Base-by-base conservation (phyloP, 2,797 vertebrate genomes). In the Simalia tracyae region DNA sequence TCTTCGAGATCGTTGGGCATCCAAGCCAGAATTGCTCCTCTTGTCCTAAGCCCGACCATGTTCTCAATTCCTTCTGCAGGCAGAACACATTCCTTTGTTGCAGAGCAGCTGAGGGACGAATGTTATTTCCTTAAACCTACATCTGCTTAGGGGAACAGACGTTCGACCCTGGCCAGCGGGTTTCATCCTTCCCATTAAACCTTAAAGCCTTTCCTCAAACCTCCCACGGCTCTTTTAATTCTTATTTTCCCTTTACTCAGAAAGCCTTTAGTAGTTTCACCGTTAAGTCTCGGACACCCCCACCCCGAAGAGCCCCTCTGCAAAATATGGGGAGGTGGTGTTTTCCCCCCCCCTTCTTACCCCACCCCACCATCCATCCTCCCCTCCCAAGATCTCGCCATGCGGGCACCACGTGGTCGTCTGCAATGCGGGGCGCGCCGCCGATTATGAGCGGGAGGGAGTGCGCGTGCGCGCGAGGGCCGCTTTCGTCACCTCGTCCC, bases 391-490 rank as follows among this genome's bases (percentile, higher is more conserved):
- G 54, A 1, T 2, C 1, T 46, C 8, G 31, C 92, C 92, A 92
- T 81, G 92, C 57, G 88, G 92, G 46, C 12, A 92, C 92, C 92
- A 92, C 92, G 92, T 90, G 92, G 88, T 92, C 42, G 84, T 8
- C 92, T 90, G 92, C 92, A 92, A 92, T 92, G 92, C 88, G 92
- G 91, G 50, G 61, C 91, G 87, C 91, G 91, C n/a, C 24, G 87
- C 76, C 91, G 87, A 3, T 0, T 0, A 0, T 12, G 42, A 22
- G 28, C 68, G 57, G 28, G 36, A 24, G 66, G 12, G 10, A 31
- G 50, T 54, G 22, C 60, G 81, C 28, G 22, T 31, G 76, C 28
- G 26, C 76, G n/a, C 31, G 26, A 15, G 14, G 36, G 85, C 54
- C 54, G 11, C 17, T 36, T 3, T 50, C 46, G 17, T 19, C 26